Evolutionary conservation across 64 coral and sea anemone species (phyloP).

Genomic region (Platygyra sinensis): DNA sequence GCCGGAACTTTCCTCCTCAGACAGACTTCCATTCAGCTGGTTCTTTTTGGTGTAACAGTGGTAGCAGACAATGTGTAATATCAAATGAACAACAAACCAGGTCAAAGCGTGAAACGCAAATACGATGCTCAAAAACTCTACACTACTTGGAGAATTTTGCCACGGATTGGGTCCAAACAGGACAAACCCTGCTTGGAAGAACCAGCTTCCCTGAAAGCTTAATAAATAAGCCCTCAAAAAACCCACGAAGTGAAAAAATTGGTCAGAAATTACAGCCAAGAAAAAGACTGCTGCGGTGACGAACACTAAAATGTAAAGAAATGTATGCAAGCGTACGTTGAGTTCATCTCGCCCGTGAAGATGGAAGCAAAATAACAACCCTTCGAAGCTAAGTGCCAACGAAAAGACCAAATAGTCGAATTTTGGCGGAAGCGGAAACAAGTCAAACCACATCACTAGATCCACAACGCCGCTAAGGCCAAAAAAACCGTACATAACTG

Average conservation of each 20-base stretch:
- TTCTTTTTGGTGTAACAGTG: not conserved
- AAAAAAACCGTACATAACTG: conserved; percentile 86
- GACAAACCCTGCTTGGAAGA: conserved; percentile 60
- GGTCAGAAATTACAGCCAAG: too few relatives aligned
- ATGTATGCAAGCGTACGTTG: too few relatives aligned
- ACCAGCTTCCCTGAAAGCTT: too few relatives aligned
- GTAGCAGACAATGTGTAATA: conserved; percentile 24
- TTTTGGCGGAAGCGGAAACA: too few relatives aligned
- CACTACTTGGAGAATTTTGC: conserved; percentile 38
- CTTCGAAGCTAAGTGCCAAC: too few relatives aligned
- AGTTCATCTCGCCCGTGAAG: too few relatives aligned
- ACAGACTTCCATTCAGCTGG: not conserved
- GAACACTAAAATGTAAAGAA: too few relatives aligned
- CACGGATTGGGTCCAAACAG: conserved; percentile 60
- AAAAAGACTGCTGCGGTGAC: too few relatives aligned
- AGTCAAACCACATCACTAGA: conserved; percentile 33
- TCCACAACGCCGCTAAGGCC: conserved; percentile 74
- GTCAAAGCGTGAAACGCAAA: conserved; percentile 52
- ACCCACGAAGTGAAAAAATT: too few relatives aligned
- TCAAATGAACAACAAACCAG: conserved; percentile 35
- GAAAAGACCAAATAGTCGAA: too few relatives aligned
- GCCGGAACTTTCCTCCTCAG: not conserved
- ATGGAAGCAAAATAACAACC: too few relatives aligned
- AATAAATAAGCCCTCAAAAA: too few relatives aligned
- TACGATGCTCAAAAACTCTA: conserved; percentile 60